Evolutionary conservation across 2,113 vertebrate species (phyloP).

Genomic region (Nanger granti): DNA sequence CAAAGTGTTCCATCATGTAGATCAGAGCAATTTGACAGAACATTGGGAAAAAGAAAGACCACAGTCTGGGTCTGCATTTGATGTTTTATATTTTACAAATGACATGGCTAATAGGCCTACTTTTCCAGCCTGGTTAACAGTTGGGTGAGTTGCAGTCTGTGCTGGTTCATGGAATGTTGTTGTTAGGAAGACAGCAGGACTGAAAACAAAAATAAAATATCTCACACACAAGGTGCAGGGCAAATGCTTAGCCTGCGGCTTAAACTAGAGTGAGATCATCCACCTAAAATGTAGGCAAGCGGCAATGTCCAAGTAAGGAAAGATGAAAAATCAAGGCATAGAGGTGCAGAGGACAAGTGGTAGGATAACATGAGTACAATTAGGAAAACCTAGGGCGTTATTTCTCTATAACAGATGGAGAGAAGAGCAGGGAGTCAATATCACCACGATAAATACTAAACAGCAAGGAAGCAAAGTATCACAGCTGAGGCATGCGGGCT

Average conservation of each 20-base stretch:
- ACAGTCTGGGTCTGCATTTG: not conserved
- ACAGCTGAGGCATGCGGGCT: constrained; percentile 54
- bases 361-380: not conserved
- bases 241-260: not conserved
- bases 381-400: constrained; percentile 20
- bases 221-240: not conserved
- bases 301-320: not conserved
- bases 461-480: constrained; percentile 50
- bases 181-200: not conserved
- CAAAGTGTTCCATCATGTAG: not conserved
- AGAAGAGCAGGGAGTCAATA: constrained; percentile 47
- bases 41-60: not conserved
- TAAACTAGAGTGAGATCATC: not conserved
- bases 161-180: not conserved
- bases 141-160: not conserved
- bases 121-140: not conserved
- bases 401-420: constrained; percentile 46
- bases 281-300: not conserved
- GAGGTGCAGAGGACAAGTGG: not conserved
- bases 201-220: constrained; percentile 24
- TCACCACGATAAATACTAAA: constrained; percentile 42
- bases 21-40: not conserved
- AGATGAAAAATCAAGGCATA: not conserved
- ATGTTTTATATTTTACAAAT: not conserved
- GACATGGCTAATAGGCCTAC: not conserved